Conservation (phyloP, 2,113 vertebrate species). For the Arvicanthis niloticus region DNA sequence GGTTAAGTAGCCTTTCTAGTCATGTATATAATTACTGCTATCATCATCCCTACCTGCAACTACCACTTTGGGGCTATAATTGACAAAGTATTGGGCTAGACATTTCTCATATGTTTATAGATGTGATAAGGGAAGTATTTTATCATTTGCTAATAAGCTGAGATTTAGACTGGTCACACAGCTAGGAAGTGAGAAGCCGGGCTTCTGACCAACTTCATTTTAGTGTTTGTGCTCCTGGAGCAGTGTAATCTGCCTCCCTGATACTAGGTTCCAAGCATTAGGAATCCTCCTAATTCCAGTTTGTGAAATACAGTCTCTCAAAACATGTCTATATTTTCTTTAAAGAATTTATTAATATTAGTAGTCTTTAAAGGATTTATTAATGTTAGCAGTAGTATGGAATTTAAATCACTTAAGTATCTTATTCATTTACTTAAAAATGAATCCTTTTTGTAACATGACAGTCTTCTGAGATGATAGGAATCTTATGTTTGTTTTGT, state of each 20-base stretch:
- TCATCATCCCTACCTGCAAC: not conserved
- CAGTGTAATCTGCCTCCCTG: not conserved
- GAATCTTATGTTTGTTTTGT: not conserved
- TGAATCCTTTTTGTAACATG: not conserved
- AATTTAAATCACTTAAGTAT: not conserved
- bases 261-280: not conserved
- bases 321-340: not conserved
- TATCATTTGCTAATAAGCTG: slow-evolving; percentile 13
- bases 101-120: not conserved
- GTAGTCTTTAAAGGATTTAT: not conserved
- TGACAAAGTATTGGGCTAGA: not conserved
- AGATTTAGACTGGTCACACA: not conserved
- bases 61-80: not conserved
- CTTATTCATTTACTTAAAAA: not conserved
- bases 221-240: not conserved
- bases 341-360: not conserved
- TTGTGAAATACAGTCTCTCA: not conserved
- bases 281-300: not conserved
- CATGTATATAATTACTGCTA: not conserved
- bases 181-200: not conserved
- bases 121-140: not conserved
- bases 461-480: slow-evolving; percentile 24
- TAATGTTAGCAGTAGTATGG: not conserved
- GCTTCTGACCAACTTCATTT: not conserved
- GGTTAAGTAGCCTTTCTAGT: not conserved